Evolutionary conservation across 2,113 vertebrate genomes (phyloP).

Genomic region (Pedionomus torquatus): DNA sequence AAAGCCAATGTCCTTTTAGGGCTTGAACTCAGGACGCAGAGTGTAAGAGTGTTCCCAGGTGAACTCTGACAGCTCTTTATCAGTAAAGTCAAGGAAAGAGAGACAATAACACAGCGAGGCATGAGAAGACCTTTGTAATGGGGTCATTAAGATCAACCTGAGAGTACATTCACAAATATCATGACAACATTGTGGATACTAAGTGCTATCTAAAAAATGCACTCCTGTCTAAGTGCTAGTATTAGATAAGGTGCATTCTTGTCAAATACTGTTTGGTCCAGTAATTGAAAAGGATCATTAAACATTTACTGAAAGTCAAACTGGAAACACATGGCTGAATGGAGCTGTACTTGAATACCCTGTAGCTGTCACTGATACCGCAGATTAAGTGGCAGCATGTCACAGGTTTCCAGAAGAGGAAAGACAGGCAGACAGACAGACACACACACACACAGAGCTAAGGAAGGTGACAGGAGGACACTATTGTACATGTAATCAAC

Average conservation of each 20-base stretch:
- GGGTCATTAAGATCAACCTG: constrained; percentile 73
- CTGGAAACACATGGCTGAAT: constrained; percentile 60
- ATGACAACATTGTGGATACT: constrained; percentile 66
- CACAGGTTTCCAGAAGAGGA: neutral
- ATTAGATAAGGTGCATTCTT: constrained; percentile 71
- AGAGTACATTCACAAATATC: constrained; percentile 69
- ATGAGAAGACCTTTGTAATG: constrained; percentile 68
- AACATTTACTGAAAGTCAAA: constrained; percentile 75
- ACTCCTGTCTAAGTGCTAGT: constrained; percentile 76
- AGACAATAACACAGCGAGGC: neutral
- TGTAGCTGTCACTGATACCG: constrained; percentile 8
- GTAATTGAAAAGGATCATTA: constrained; percentile 79
- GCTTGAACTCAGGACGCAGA: neutral
- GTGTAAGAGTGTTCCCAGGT: neutral
- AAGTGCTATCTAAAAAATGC: constrained; percentile 76
- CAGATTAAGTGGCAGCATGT: neutral
- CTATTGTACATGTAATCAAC: neutral
- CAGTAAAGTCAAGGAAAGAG: constrained; percentile 27
- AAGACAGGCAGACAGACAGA: neutral
- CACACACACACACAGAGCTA: neutral
- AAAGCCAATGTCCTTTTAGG: neutral
- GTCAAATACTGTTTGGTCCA: constrained; percentile 68
- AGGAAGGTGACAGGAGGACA: neutral
- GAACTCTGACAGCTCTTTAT: constrained; percentile 9
- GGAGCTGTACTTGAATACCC: constrained; percentile 14